Base-by-base conservation (phyloP, 1,140 invertebrate species). In the Macrobrachium nipponense region DNA sequence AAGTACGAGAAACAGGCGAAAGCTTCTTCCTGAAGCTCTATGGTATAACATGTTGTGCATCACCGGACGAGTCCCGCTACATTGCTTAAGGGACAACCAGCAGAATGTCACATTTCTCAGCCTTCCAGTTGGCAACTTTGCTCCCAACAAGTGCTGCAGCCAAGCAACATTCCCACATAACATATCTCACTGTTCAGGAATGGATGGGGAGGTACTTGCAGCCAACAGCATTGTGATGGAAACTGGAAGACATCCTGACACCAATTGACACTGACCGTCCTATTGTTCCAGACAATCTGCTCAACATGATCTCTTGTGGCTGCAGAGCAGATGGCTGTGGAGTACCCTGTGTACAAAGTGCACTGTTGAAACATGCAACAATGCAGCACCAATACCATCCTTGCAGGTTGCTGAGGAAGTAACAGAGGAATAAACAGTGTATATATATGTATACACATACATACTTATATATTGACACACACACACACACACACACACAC, bases 281-380 rank as follows among this genome's bases (percentile, higher is more conserved):
- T 70, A 83, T 83, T 61, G 68, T 70, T 60, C 81, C 68, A 60
- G 81, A 73, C 68, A 75, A n/a, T n/a, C 70, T 75, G 81, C 81
- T 83, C 11, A 75, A 76, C 81, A n/a, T 75, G 68, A 58, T 75
- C 59, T 60, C 68, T 23, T 61, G 68, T 20, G 18, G 80, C 66
- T 72, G n/a, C n/a, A n/a, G n/a, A n/a, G n/a, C n/a, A n/a, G n/a
- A n/a, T n/a, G n/a, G n/a, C n/a, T n/a, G n/a, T n/a, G n/a, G n/a
- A n/a, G n/a, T n/a, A n/a, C n/a, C n/a, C n/a, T n/a, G n/a, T n/a
- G n/a, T n/a, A n/a, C n/a, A n/a, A n/a, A n/a, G n/a, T n/a, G n/a
- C n/a, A n/a, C n/a, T n/a, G n/a, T n/a, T n/a, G n/a, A n/a, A n/a
- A n/a, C n/a, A n/a, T n/a, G n/a, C n/a, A n/a, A n/a, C n/a, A n/a